A percentile compares a stretch with the other conserved stretches of the same genome.
Conservation (phyloP, 2,113 vertebrate species). For the Dipodomys merriami region DNA sequence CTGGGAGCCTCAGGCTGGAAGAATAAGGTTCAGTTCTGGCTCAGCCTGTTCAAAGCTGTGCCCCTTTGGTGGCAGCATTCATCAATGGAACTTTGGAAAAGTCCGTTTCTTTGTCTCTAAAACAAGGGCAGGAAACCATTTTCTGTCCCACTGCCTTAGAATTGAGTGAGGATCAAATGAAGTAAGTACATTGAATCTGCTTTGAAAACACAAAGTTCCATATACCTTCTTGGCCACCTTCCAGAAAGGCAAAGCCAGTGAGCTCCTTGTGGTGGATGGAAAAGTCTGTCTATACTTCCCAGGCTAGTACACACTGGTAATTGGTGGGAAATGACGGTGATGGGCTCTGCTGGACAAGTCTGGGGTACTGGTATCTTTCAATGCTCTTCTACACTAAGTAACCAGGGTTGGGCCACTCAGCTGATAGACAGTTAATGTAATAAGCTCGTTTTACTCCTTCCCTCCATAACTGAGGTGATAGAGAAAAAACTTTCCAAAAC, state of each 20-base stretch:
- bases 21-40: not conserved
- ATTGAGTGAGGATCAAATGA: not conserved
- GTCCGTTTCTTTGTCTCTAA: constrained; percentile 24
- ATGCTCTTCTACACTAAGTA: not conserved
- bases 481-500: constrained; percentile 20
- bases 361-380: not conserved
- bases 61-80: not conserved
- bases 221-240: not conserved
- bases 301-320: not conserved
- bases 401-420: too few species aligned
- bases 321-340: not conserved
- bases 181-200: not conserved
- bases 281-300: not conserved
- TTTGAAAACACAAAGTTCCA: constrained; percentile 13
- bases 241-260: not conserved
- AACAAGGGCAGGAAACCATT: not conserved
- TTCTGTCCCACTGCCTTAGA: not conserved
- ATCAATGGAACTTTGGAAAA: not conserved
- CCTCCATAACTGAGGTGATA: not conserved
- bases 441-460: not conserved
- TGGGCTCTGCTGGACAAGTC: not conserved
- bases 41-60: not conserved
- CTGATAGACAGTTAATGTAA: not conserved
- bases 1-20: not conserved
- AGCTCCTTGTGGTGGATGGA: not conserved